These are phyloP conservation scores for Vanessa atalanta DNA, from an alignment of 1,140 invertebrate species.

Conservation along the genomic window DNA sequence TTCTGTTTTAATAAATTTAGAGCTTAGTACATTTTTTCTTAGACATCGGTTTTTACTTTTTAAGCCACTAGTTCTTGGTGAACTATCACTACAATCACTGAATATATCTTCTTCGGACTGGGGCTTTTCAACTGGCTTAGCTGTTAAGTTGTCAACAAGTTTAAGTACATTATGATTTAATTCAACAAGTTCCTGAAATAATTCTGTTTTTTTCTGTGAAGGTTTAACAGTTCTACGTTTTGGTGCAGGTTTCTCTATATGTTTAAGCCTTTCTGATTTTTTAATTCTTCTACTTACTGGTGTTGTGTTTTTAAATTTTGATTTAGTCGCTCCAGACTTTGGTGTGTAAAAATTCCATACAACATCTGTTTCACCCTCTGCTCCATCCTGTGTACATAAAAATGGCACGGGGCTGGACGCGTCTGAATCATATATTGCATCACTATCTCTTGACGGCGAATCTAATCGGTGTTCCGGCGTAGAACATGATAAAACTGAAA, in stretches of 20 bases:
- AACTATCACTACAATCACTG: conserved; percentile 61
- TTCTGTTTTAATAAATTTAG: conserved; percentile 67
- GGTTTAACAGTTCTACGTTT: conserved; percentile 60
- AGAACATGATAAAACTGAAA: conserved; percentile 74
- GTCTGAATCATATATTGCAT: conserved; percentile 70
- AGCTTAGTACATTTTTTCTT: conserved; percentile 70
- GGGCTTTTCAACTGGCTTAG: conserved; percentile 41
- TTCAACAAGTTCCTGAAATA: conserved; percentile 71
- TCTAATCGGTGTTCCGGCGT: conserved; percentile 66
- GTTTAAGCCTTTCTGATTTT: conserved; percentile 54
- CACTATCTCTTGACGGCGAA: conserved; percentile 73
- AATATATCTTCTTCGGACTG: conserved; percentile 72
- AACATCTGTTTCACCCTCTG: conserved; percentile 75
- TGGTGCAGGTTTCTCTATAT: conserved; percentile 60
- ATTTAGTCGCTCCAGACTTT: conserved; percentile 52
- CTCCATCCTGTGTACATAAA: conserved; percentile 78
- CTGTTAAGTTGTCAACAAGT: conserved; percentile 55
- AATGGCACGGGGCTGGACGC: conserved; percentile 75
- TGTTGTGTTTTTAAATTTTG: conserved; percentile 58
- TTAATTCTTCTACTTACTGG: conserved; percentile 67
- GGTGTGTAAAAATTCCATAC: conserved; percentile 79
- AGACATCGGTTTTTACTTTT: conserved; percentile 56
- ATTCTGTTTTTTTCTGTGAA: conserved; percentile 63
- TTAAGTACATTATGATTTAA: conserved; percentile 74
- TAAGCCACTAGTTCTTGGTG: conserved; percentile 55